Base-by-base conservation (phyloP, 2,113 vertebrate genomes). In the Campylomormyrus tamandua region DNA sequence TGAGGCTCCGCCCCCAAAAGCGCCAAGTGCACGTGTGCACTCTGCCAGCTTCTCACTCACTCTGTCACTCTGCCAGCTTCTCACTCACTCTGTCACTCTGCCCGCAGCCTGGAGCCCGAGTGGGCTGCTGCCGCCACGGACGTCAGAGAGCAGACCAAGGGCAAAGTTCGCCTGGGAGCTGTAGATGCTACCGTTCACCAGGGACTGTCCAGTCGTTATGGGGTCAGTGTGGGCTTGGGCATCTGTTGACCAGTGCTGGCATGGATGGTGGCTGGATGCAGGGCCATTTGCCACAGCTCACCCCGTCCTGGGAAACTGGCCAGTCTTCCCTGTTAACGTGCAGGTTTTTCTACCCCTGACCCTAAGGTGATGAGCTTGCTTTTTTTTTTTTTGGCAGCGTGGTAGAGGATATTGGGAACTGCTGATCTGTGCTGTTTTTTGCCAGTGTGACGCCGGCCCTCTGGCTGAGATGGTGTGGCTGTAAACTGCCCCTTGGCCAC, bases 181-280 rank as follows among this genome's bases (percentile, higher is more conserved):
- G 96, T 99, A 90, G 98, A 99, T 39, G 98, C 98, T 35, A 99
- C 98, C 0, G 95, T 96, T 0, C 98, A 98, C 90, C 98, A 99
- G 93, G 89, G 90, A 1, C 91, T 99, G 74, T 93, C 97, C 90
- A 0, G 94, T 91, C 96, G 98, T 13, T 99, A 98, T 0, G 98
- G 96, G 95, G 98, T 99, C 92, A 97, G 97, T 93, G 50, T 49
- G 27, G 15, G 24, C 46, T 49, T 11, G 45, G 46, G 11, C 48
- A 0, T 87, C 24, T 83, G 15, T 19, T 46, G 45, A 3, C 49
- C 84, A 35, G 46, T 49, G 3, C 49, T 53, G 27, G 48, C n/a
- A 13, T 42, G 15, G 35, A 13, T 70, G n/a, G 62, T 83, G 77
- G 10, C 10, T 83, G 77, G 19, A 45, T 83, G 39, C 39, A 21